Base-by-base conservation (phyloP, 2,113 vertebrate genomes). In the Charina bottae region DNA sequence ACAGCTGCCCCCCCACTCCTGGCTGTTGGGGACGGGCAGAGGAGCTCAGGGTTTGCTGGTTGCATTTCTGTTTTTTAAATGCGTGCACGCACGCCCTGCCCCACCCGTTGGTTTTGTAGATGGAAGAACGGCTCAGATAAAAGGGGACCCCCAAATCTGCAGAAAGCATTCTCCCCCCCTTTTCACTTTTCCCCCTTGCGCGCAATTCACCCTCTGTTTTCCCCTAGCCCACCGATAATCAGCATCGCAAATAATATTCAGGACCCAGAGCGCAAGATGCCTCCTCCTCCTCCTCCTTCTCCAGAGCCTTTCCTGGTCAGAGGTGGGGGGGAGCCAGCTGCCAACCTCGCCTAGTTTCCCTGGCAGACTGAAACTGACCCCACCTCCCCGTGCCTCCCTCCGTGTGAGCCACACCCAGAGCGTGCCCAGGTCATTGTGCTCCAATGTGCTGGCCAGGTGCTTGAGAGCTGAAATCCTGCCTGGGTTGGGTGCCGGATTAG, bases 41-140 rank as follows among this genome's bases (percentile, higher is more conserved):
- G 72, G 0, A 87, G 4, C 8, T 78, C 11, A 86, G 33, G 92
- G 37, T 3, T 0, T 0, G 0, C 15, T 17, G 42, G 49, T 49
- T 49, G 49, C 49, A 49, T 49, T 49, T 49, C 49, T 49, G 5
- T 49, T 49, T 49, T 7, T 49, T 49, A 49, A 49, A 49, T 4
- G 49, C 49, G 6, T 49, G 49, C 49, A 49, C 49, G 2, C 49
- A 2, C 49, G 5, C 49, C 49, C 49, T 49, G 49, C 37, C 53
- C 64, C n/a, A 6, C 13, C 9, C 13, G 24, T 13, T 53, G 55
- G 28, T 89, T 94, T 91, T 92, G 94, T 93, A 91, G 72, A 95
- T 90, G 92, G 93, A 78, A 92, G 92, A 90, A n/a, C 90, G 86
- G 23, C 87, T 17, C 15, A 0, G 85, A 19, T 28, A 13, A 59